Evolutionary conservation across 2,113 vertebrate genomes (phyloP).

Genomic region (Amblyornis subalaris): DNA sequence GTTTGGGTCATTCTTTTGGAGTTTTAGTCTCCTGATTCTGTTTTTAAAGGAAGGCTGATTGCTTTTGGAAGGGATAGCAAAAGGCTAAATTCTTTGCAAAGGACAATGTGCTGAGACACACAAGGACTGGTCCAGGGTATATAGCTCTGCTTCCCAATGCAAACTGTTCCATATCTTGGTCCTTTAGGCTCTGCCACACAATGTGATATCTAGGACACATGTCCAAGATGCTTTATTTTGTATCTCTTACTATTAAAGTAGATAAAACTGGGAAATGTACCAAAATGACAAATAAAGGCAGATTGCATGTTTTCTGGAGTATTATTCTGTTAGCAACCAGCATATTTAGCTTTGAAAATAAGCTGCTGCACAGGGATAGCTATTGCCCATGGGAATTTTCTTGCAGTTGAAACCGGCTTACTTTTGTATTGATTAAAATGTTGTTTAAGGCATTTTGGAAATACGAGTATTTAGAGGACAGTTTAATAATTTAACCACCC

Average conservation of each 20-base stretch:
- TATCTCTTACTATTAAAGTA: background rate
- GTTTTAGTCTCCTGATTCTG: background rate
- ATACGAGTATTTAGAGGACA: background rate
- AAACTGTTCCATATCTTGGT: background rate
- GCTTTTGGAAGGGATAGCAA: background rate
- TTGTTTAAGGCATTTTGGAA: background rate
- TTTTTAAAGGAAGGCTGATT: background rate
- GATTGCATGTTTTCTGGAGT: background rate
- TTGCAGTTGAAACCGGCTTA: background rate
- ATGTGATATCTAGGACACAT: background rate
- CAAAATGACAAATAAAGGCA: background rate
- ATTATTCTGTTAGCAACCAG: background rate
- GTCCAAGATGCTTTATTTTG: background rate
- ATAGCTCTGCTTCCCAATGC: background rate
- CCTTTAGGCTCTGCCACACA: background rate
- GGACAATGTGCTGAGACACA: background rate
- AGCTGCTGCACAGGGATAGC: background rate
- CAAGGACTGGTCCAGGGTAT: background rate
- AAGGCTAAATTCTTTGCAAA: background rate
- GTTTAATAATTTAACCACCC: background rate
- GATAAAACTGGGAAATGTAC: background rate
- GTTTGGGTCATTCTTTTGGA: background rate
- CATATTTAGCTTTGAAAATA: background rate
- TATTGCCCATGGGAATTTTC: background rate
- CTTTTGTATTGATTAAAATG: slow-evolving; percentile 2